Evolutionary conservation across 2,888 invertebrate genomes (phyloP), one percentile per base, ranked within the genome.

Genomic region (Leucozona laternaria): DNA sequence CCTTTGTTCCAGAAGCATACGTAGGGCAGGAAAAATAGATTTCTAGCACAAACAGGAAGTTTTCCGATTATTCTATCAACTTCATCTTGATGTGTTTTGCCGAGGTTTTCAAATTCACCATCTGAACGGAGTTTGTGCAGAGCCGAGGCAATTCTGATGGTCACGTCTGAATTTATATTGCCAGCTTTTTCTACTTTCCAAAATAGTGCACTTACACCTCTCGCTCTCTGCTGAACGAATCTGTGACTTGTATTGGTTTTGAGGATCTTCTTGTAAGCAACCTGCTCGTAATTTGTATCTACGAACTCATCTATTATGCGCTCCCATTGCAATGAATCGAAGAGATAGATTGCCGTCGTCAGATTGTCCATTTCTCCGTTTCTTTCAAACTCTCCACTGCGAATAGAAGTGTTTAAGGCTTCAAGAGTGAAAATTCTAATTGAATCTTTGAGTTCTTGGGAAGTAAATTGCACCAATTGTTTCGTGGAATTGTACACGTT

Each of bases 1-100:
- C 8, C 66, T 25, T 48, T 77, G 37, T 45, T 77, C 66, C 66
- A 77, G 4, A 77, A 31, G 25, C 76, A 77, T 10, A 68, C 66
- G 2, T n/a, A 13, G 17, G 66, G 57, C n/a, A 37, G 10, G 57
- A 77, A 68, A 34, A 48, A 58, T 11, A 77, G 22, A 25, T 58
- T 77, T 13, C 48, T 66, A 8, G 57, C 66, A 31, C 57, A 68
- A 22, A 6, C 11, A 4, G 76, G 76, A 2, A 77, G 48, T 15
- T 34, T 68, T 2, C 37, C 34, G 3, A 68, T 68, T 20, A 50
- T 8, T 50, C 37, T n/a, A 0, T 68, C n/a, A 0, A 31, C 7
- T 5, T 22, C 34, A 4, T 20, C 17, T 34, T 15, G 13, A 8
- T 50, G 17, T 17, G 34, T 4, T 50, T 31, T 17, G n/a, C 28